Evolutionary conservation across 1,140 invertebrate genomes (phyloP).

Genomic region (Choristoneura fumiferana): DNA sequence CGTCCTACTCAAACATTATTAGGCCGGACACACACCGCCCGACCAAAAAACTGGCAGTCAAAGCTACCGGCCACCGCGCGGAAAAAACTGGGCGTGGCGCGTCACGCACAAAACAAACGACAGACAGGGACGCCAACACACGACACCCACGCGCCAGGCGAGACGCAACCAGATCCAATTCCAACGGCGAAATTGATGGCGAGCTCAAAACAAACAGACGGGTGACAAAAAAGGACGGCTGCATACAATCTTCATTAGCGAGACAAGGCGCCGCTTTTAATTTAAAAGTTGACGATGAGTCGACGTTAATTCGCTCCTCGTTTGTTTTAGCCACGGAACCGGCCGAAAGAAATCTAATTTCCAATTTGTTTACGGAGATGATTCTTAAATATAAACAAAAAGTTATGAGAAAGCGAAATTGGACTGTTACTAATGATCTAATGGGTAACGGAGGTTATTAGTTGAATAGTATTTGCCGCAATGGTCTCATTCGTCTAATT

Average conservation of each 20-base stretch:
- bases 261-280: constrained; percentile 54
- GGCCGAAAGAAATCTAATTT: constrained; percentile 57
- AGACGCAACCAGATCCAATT: constrained; percentile 60
- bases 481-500: constrained; percentile 55
- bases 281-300: constrained; percentile 55
- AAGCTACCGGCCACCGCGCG: constrained; percentile 65
- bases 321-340: constrained; percentile 33
- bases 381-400: constrained; percentile 49
- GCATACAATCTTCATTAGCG: constrained; percentile 64
- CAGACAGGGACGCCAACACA: constrained; percentile 50
- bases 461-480: constrained; percentile 63
- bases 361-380: constrained; percentile 53
- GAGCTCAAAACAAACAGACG: constrained; percentile 73
- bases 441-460: constrained; percentile 60
- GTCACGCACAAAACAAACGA: constrained; percentile 75
- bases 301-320: constrained; percentile 34
- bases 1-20: constrained; percentile 62
- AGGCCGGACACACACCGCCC: constrained; percentile 59
- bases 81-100: constrained; percentile 58
- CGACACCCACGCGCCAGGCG: constrained; percentile 25
- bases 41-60: constrained; percentile 55
- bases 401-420: constrained; percentile 54
- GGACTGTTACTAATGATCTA: constrained; percentile 24
- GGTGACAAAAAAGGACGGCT: constrained; percentile 68
- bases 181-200: constrained; percentile 73